phyloP scores from a whole-genome alignment of 2,888 invertebrate genomes.

The Macropis europaea region DNA sequence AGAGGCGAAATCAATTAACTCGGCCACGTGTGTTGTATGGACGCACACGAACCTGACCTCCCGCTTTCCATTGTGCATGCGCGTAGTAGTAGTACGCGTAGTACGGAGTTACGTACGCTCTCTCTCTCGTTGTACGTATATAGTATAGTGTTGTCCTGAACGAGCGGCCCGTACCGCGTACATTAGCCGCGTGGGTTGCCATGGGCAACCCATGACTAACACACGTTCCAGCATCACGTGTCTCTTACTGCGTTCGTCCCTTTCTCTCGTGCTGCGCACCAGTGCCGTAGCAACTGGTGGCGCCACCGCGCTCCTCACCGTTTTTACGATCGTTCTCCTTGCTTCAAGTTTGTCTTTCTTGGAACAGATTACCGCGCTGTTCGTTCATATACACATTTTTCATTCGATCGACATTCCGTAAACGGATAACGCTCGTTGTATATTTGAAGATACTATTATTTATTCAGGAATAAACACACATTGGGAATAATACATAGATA shows the following conservation, averaged over 20 bases:
- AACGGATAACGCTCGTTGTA: no score
- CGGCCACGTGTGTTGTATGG: constrained; percentile 52
- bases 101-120: constrained; percentile 41
- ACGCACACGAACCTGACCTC: constrained; percentile 53
- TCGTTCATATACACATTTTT: no score
- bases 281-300: constrained; percentile 36
- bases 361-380: no score
- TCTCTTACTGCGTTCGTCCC: constrained; percentile 44
- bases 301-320: neutral
- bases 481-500: no score
- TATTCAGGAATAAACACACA: no score
- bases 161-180: constrained; percentile 57
- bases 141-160: constrained; percentile 44
- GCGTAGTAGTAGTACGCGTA: constrained; percentile 45
- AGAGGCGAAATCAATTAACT: constrained; percentile 76
- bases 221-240: constrained; percentile 63
- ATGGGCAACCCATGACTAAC: constrained; percentile 75
- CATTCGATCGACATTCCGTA: no score
- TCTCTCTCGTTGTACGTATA: constrained; percentile 13
- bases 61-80: constrained; percentile 36
- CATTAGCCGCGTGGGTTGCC: constrained; percentile 74
- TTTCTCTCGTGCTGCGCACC: constrained; percentile 41
- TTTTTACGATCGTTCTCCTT: neutral
- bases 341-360: neutral
- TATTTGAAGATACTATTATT: no score